Percentiles rank a stretch among this genome's conserved stretches.
Conservation (phyloP, 2,888 invertebrate species). For the Romanomermis culicivorax region DNA sequence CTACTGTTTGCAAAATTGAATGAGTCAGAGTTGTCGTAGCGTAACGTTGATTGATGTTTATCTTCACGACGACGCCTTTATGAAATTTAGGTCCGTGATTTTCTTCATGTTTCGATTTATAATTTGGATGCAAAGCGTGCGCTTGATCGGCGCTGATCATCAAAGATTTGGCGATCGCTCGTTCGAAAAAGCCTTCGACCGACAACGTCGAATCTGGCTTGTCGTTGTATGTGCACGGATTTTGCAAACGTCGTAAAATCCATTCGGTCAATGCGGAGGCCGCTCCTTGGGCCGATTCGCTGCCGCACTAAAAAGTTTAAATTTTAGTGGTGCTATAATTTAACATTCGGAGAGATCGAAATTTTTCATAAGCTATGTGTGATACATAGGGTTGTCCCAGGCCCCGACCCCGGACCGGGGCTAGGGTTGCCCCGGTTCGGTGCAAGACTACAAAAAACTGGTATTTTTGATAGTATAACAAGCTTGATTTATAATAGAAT, state of each 20-base stretch:
- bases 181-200: constrained; percentile 27
- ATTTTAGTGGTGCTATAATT: neutral
- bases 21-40: constrained; percentile 35
- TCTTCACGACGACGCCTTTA: constrained; percentile 21
- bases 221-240: constrained; percentile 9
- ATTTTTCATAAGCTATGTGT: too few species aligned
- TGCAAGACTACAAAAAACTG: too few species aligned
- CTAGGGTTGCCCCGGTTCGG: too few species aligned
- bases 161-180: constrained; percentile 32
- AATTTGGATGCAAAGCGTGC: constrained; percentile 36
- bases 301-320: constrained; percentile 30
- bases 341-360: neutral
- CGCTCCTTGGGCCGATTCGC: constrained; percentile 34
- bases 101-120: constrained; percentile 30
- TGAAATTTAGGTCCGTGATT: constrained; percentile 28
- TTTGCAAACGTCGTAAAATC: constrained; percentile 30
- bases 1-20: constrained; percentile 33
- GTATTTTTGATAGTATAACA: too few species aligned
- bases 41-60: constrained; percentile 36
- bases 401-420: too few species aligned
- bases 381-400: too few species aligned
- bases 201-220: neutral
- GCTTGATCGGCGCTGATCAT: constrained; percentile 33
- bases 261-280: constrained; percentile 32
- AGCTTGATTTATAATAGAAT: too few species aligned